phyloP scores from a whole-genome alignment of 2,888 invertebrate genomes.

The Mactromeris polynyma region DNA sequence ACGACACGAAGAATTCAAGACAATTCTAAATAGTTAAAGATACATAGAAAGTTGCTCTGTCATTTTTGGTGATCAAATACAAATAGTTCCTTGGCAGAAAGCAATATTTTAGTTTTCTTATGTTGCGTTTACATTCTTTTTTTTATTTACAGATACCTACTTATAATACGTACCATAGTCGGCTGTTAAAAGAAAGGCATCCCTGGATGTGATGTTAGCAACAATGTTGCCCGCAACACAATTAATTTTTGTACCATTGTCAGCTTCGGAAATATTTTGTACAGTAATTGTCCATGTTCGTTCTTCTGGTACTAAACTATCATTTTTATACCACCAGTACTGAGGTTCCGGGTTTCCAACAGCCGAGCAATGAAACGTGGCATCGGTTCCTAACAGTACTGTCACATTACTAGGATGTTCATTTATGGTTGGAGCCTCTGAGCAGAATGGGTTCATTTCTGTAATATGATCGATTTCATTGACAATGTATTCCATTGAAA shows the following conservation, averaged over 20 bases:
- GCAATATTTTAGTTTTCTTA: no score
- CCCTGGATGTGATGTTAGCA: neutral
- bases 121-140: no score
- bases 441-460: conserved; percentile 20
- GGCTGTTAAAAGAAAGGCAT: neutral
- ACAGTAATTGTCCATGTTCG: neutral
- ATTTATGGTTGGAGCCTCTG: neutral
- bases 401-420: conserved; percentile 30
- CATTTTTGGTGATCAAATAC: no score
- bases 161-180: conserved; percentile 11
- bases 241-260: neutral
- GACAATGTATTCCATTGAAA: conserved; percentile 1
- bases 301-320: neutral
- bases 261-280: neutral
- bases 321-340: conserved; percentile 53
- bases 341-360: conserved; percentile 27
- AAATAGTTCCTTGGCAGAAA: no score
- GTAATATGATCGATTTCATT: neutral
- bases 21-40: no score
- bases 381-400: conserved; percentile 12
- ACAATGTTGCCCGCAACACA: conserved; percentile 28
- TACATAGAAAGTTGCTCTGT: no score
- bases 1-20: no score
- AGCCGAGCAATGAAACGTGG: conserved; percentile 37
- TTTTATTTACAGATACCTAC: no score